Conservation (phyloP, 2,797 vertebrate species). For the Clarias laeviceps region DNA sequence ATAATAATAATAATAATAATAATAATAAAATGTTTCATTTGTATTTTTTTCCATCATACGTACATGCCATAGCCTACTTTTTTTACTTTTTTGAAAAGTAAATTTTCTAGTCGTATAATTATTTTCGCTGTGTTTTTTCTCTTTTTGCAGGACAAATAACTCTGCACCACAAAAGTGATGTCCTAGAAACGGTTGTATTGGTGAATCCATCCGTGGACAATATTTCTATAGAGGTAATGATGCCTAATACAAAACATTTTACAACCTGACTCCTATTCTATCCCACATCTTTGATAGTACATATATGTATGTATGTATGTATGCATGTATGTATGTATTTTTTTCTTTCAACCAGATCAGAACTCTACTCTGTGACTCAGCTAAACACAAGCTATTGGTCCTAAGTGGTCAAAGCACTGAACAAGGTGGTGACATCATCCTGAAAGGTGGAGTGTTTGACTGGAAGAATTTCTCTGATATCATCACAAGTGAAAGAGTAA, state of each 20-base stretch:
- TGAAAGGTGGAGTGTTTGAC: conserved; percentile 87
- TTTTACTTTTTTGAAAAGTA: neutral
- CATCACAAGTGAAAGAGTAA: conserved; percentile 83
- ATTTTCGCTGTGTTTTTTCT: neutral
- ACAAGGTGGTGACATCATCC: conserved; percentile 85
- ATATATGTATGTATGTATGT: neutral
- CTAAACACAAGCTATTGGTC: conserved; percentile 87
- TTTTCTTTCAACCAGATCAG: conserved; percentile 72
- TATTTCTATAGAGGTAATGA: conserved; percentile 81
- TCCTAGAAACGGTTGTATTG: conserved; percentile 87
- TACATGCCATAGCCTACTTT: neutral
- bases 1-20: neutral
- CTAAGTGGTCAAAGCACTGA: conserved; percentile 90
- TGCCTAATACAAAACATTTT: neutral
- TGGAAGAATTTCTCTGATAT: conserved; percentile 85
- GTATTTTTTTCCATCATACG: neutral
- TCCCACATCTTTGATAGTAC: neutral
- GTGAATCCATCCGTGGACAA: conserved; percentile 89
- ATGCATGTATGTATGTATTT: neutral
- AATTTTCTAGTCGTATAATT: neutral
- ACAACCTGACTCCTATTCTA: neutral
- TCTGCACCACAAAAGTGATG: conserved; percentile 87
- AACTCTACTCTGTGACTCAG: conserved; percentile 81
- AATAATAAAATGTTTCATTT: neutral
- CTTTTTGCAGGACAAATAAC: conserved; percentile 84